Base-by-base conservation (phyloP, 1,140 invertebrate species). In the Rhagoletis pomonella region DNA sequence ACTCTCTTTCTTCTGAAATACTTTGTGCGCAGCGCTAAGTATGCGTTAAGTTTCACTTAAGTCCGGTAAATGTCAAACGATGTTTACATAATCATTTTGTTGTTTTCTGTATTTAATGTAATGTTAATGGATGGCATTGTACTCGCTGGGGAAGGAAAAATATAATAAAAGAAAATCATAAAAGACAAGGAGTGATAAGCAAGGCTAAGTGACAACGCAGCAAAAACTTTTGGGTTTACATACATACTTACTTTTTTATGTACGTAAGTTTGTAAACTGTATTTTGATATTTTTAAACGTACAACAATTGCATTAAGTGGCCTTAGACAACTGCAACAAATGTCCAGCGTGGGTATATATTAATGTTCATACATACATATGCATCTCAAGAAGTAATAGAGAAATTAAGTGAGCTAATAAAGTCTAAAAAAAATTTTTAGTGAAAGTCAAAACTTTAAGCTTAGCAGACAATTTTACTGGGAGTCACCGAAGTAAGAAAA, bases 11-110 rank as follows among this genome's bases (percentile, higher is more conserved):
- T 29, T 29, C 29, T 29, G 29, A 29, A 29, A 29, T 29, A 29
- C 29, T 29, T 29, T 29, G 29, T 29, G 60, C 14, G 10, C 60
- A n/a, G 10, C 60, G 60, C 60, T 62, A 62, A 62, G 60, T 62
- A 62, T 62, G 60, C 60, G 60, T 62, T 62, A 62, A 62, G 60
- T 62, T 62, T 62, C 60, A 14, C 17, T 62, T 62, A 62, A 62
- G 60, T 62, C 60, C 60, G 14, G 60, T 62, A 62, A 62, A n/a
- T 14, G 60, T 62, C 60, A 62, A 62, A 62, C 60, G 60, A 62
- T 62, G 60, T 62, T 62, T 62, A 14, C 60, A 14, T 62, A 62
- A 62, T 62, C 17, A 14, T 62, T 62, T 62, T 14, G 50, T 55
- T 55, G 50, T 9, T 55, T 55, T 55, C 4, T 55, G 4, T 55